Evolutionary conservation across 2,797 vertebrate species (phyloP).

Genomic region (Melanotaenia nigrans): DNA sequence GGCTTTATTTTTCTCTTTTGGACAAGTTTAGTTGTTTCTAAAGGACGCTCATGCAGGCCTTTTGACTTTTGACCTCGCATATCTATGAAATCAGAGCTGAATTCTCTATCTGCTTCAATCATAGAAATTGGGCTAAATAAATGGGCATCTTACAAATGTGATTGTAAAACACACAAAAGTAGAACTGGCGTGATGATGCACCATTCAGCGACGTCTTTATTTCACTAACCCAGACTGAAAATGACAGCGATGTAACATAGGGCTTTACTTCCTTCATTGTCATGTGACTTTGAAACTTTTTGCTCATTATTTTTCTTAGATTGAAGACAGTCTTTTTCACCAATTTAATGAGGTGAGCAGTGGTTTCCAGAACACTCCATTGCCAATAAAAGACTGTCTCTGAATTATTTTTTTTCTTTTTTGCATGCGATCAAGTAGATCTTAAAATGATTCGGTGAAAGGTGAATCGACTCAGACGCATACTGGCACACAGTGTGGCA

Average conservation of each 20-base stretch:
- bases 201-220: conserved; percentile 48
- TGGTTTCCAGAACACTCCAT: conserved; percentile 80
- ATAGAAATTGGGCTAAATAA: conserved; percentile 35
- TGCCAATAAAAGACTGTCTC: conserved; percentile 82
- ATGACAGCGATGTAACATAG: conserved; percentile 79
- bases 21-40: conserved; percentile 11
- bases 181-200: conserved; percentile 67
- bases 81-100: conserved; percentile 74
- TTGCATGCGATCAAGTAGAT: conserved; percentile 78
- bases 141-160: conserved; percentile 70
- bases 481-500: conserved; percentile 91
- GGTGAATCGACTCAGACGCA: conserved; percentile 71
- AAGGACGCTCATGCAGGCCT: conserved; percentile 28
- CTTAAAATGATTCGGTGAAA: conserved; percentile 93
- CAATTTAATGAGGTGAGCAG: conserved; percentile 97
- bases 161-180: conserved; percentile 45
- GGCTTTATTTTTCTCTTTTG: conserved; percentile 27
- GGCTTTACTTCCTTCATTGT: conserved; percentile 74
- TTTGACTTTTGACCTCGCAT: conserved; percentile 38
- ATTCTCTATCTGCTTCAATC: conserved; percentile 38
- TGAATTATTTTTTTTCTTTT: conserved; percentile 81
- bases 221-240: conserved; percentile 74
- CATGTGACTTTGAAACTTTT: conserved; percentile 80
- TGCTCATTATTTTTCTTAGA: conserved; percentile 67
- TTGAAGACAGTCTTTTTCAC: conserved; percentile 71